Evolutionary conservation across 2,888 invertebrate species (phyloP), one percentile per base, ranked within the genome.

Genomic region (Steinernema hermaphroditum): DNA sequence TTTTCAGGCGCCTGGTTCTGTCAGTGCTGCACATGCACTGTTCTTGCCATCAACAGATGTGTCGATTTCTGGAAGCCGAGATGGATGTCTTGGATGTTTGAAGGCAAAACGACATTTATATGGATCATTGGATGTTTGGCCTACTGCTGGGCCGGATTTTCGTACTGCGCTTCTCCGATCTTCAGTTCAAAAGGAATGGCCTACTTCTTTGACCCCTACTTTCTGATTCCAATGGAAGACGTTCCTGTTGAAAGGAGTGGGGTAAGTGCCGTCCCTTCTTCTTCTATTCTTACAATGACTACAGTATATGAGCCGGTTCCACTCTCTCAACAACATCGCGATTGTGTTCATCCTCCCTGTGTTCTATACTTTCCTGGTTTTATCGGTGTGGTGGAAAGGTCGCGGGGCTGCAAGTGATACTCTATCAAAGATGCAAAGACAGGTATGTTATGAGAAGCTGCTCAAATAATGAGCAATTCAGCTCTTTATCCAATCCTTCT

Each of bases 261-360:
- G 54, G 54, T 54, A 27, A 24, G 27, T 27, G 6, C 19, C 6
- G 12, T 24, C 6, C 16, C 32, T 19, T n/a, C 14, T 19, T 29
- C 14, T 29, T 37, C 24, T 12, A 19, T 14, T 29, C 32, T 72
- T 27, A 37, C 6, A 2, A 24, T 6, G 6, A 24, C 2, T 54
- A 22, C 24, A 6, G 24, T 71, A 24, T 54, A 22, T 54, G n/a
- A 22, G 54, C 12, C 6, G 16, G 22, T 54, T 54, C 54, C 72
- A 72, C 62, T 72, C 72, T 24, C 32, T 68, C 9, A 72, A 72
- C 68, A 72, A 72, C 46, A 49, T 68, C 9, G 44, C 19, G 12
- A 68, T 37, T 4, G 44, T 72, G 14, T 16, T 72, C 6, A 44
- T 46, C 1, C 19, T 72, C 22, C 46, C 72, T 0, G 0, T 68